These are phyloP conservation scores for Drosophila oshimai DNA, from an alignment of 1,140 invertebrate species.

Conservation along the genomic window DNA sequence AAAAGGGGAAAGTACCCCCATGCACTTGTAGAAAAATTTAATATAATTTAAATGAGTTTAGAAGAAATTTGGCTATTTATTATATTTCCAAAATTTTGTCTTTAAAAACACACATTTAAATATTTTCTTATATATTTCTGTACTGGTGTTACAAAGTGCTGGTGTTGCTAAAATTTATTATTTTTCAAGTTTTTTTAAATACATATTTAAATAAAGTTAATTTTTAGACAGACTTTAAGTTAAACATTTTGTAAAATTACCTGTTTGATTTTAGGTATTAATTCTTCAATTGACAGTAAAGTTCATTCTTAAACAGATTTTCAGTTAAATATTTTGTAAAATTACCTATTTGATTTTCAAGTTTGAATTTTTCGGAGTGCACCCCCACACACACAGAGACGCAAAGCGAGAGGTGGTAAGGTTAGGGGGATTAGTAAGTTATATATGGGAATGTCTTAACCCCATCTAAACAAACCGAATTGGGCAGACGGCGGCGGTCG, in stretches of 20 bases:
- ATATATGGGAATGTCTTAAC: constrained; percentile 79
- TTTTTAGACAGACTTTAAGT: too few species aligned
- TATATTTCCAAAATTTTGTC: too few species aligned
- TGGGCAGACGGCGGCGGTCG: constrained; percentile 51
- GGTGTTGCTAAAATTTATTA: too few species aligned
- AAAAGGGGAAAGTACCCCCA: constrained; percentile 6
- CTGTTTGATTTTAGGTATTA: neutral
- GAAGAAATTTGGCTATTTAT: neutral
- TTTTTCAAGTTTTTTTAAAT: too few species aligned
- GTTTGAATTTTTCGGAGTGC: neutral
- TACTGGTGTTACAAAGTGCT: too few species aligned
- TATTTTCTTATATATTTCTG: too few species aligned
- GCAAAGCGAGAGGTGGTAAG: constrained; percentile 5
- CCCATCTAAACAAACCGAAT: constrained; percentile 77
- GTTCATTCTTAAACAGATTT: too few species aligned
- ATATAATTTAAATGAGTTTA: neutral
- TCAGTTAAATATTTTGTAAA: too few species aligned
- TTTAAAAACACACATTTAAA: too few species aligned
- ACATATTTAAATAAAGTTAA: too few species aligned
- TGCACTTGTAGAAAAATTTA: neutral
- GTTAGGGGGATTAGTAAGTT: constrained; percentile 65
- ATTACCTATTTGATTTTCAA: neutral
- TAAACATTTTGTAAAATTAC: neutral
- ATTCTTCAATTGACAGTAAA: too few species aligned
- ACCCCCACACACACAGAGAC: neutral